A percentile compares a stretch with the other conserved stretches of the same genome.
phyloP scores from a whole-genome alignment of 2,113 vertebrate genomes.

The Stomatorhinus ivindoensis region DNA sequence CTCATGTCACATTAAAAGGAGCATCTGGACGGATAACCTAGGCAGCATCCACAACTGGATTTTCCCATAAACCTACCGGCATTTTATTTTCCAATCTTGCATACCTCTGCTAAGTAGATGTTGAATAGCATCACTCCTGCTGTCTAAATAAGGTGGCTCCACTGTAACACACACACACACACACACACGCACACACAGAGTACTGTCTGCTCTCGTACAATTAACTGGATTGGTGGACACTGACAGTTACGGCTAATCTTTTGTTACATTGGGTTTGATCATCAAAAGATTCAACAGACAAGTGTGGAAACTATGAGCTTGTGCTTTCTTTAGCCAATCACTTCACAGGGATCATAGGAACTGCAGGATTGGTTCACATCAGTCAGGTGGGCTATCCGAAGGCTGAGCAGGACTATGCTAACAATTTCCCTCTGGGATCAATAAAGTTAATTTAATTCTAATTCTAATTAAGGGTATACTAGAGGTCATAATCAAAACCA shows the following conservation, averaged over 20 bases:
- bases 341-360: neutral
- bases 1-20: conserved; percentile 12
- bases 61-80: conserved; percentile 32
- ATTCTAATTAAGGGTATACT: neutral
- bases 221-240: neutral
- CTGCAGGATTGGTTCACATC: neutral
- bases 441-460: neutral
- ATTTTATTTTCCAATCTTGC: conserved; percentile 2
- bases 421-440: neutral
- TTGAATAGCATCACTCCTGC: neutral
- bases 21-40: neutral
- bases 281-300: neutral
- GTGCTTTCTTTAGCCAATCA: neutral
- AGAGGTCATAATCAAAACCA: neutral
- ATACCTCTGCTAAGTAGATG: neutral
- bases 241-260: neutral
- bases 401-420: neutral
- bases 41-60: conserved; percentile 3
- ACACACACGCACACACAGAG: neutral
- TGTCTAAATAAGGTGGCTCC: neutral
- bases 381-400: neutral
- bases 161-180: neutral
- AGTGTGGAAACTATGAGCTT: neutral
- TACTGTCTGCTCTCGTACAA: neutral
- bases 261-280: neutral